phyloP scores from a whole-genome alignment of 2,797 vertebrate species.

The Scyliorhinus canicula region DNA sequence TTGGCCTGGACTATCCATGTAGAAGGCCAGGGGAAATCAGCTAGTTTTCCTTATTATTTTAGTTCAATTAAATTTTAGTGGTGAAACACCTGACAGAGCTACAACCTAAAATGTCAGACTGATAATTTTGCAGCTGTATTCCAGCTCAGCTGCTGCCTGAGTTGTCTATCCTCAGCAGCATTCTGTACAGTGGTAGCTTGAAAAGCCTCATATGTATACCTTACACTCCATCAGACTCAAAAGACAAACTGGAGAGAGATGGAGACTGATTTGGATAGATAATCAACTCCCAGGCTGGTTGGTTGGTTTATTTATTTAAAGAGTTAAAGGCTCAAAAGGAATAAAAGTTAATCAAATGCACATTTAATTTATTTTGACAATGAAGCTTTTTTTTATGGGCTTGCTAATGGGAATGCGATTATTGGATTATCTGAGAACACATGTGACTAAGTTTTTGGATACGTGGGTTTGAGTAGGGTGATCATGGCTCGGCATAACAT shows the following conservation, averaged over 20 bases:
- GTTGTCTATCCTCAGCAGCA: background rate
- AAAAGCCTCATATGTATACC: background rate
- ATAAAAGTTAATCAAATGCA: background rate
- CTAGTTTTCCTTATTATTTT: background rate
- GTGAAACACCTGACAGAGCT: slow-evolving; percentile 14
- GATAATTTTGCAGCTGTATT: background rate
- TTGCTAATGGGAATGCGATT: background rate
- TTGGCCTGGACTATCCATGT: background rate
- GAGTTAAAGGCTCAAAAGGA: background rate
- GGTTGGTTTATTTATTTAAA: background rate
- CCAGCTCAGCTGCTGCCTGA: background rate
- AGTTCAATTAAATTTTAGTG: background rate
- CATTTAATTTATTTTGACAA: background rate
- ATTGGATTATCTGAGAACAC: background rate
- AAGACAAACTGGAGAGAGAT: slow-evolving; percentile 10
- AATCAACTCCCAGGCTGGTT: background rate
- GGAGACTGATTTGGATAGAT: background rate
- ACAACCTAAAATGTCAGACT: slow-evolving; percentile 7
- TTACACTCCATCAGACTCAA: background rate
- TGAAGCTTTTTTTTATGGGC: background rate
- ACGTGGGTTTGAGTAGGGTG: no score
- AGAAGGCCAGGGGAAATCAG: background rate
- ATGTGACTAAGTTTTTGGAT: background rate
- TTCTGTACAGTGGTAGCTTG: background rate
- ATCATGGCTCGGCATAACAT: no score